These are phyloP conservation scores for Trachymyrmex cornetzi DNA, from an alignment of 1,140 invertebrate species.

Conservation along the genomic window DNA sequence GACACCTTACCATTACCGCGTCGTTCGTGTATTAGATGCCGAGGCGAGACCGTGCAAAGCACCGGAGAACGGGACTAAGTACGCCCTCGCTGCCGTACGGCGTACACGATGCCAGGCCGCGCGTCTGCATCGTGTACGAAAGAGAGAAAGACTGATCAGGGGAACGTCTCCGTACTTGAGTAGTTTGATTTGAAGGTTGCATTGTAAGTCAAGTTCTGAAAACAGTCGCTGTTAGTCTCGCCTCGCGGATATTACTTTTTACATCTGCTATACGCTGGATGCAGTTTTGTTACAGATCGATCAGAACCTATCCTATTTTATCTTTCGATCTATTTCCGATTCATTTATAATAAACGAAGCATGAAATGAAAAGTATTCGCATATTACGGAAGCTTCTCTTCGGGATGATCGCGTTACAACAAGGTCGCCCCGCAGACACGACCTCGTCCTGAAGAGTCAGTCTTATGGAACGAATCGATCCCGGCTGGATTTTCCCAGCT, in stretches of 20 bases:
- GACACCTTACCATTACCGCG: conserved; percentile 83
- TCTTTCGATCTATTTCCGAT: not conserved
- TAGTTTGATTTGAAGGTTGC: conserved; percentile 22
- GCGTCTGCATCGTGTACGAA: not conserved
- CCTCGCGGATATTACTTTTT: not conserved
- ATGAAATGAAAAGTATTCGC: not conserved
- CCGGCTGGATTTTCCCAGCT: conserved; percentile 18
- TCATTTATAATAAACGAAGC: not conserved
- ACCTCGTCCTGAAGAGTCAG: conserved; percentile 23
- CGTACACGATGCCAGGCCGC: conserved; percentile 14
- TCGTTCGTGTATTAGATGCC: conserved; percentile 78
- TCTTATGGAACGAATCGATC: conserved; percentile 13
- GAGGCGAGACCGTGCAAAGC: conserved; percentile 48
- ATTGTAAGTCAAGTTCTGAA: not conserved
- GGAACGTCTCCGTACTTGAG: not conserved
- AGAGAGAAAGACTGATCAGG: conserved; percentile 15
- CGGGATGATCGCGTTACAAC: not conserved
- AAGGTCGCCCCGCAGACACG: conserved; percentile 16
- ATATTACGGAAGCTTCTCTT: not conserved
- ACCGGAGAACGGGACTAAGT: conserved; percentile 45
- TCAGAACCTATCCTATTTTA: conserved; percentile 2
- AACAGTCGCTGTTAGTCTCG: not conserved
- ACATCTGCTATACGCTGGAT: not conserved
- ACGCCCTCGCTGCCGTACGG: conserved; percentile 64
- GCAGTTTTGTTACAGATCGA: too few species aligned